These are phyloP conservation scores for Dryas iulia DNA, from an alignment of 1,140 invertebrate species.

Conservation along the genomic window DNA sequence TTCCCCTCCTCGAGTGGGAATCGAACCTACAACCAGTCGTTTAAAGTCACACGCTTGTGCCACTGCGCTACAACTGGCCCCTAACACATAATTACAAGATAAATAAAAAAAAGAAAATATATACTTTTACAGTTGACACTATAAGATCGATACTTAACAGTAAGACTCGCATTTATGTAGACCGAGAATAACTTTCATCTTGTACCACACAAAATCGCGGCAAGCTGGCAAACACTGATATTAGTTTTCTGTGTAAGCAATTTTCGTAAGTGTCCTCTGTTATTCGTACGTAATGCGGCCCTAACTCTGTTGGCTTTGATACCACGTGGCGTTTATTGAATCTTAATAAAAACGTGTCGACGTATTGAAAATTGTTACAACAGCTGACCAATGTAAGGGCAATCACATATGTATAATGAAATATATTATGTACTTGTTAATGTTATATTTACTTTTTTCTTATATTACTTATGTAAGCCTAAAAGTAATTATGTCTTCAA, in stretches of 20 bases:
- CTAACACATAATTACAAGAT: too few relatives aligned
- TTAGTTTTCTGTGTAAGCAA: conserved; percentile 79
- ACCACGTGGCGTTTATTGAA: conserved; percentile 66
- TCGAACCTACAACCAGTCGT: too few relatives aligned
- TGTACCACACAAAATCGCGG: conserved; percentile 40
- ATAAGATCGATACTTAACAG: background rate
- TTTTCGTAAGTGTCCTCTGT: conserved; percentile 75
- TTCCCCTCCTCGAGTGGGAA: too few relatives aligned
- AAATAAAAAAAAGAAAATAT: too few relatives aligned
- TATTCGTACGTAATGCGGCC: conserved; percentile 64
- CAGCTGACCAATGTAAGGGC: background rate
- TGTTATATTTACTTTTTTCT: too few relatives aligned
- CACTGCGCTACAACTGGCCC: too few relatives aligned
- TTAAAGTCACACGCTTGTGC: too few relatives aligned
- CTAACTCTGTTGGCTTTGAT: conserved; percentile 51
- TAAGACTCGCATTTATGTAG: background rate
- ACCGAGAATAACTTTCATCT: conserved; percentile 12
- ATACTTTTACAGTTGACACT: background rate
- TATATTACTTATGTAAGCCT: too few relatives aligned
- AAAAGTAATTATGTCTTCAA: too few relatives aligned
- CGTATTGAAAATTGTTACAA: conserved; percentile 38
- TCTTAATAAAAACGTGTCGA: conserved; percentile 56
- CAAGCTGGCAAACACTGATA: conserved; percentile 76
- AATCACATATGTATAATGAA: background rate
- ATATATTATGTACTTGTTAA: too few relatives aligned